phyloP scores from a whole-genome alignment of 2,797 vertebrate genomes.

The Emys orbicularis region DNA sequence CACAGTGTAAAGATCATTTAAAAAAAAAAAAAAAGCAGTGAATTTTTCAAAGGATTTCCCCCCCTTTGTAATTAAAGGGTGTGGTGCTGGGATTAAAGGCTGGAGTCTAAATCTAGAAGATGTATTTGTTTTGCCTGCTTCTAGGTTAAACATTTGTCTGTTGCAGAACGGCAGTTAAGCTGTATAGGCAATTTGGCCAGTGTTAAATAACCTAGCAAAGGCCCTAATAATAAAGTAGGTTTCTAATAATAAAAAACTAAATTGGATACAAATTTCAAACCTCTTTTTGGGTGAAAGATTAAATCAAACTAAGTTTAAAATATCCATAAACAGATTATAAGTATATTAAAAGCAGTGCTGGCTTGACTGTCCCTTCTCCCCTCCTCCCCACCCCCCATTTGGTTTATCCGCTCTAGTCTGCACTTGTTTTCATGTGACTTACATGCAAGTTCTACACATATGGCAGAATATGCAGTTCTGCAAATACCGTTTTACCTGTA shows the following conservation, averaged over 20 bases:
- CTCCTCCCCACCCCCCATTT: accelerated
- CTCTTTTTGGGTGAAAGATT: accelerated
- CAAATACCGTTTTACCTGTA: background rate
- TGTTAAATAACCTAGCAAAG: background rate
- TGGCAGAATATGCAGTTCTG: accelerated
- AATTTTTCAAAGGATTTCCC: background rate
- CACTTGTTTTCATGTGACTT: background rate
- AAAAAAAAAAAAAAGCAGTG: background rate
- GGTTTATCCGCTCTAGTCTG: background rate
- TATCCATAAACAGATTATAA: too few relatives aligned
- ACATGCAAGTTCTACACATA: accelerated
- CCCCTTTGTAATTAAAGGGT: background rate
- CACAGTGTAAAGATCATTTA: background rate
- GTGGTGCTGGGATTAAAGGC: background rate
- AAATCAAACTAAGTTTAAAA: background rate
- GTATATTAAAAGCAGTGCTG: background rate
- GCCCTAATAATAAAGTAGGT: too few relatives aligned
- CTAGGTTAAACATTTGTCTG: background rate
- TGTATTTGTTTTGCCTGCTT: background rate
- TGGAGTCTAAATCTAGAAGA: background rate
- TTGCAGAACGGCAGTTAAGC: background rate
- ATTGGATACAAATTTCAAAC: background rate
- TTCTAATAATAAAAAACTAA: too few relatives aligned
- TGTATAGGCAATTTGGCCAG: background rate
- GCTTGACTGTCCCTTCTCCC: background rate